Conservation (phyloP, 2,113 vertebrate species). For the Ranitomeya imitator region DNA sequence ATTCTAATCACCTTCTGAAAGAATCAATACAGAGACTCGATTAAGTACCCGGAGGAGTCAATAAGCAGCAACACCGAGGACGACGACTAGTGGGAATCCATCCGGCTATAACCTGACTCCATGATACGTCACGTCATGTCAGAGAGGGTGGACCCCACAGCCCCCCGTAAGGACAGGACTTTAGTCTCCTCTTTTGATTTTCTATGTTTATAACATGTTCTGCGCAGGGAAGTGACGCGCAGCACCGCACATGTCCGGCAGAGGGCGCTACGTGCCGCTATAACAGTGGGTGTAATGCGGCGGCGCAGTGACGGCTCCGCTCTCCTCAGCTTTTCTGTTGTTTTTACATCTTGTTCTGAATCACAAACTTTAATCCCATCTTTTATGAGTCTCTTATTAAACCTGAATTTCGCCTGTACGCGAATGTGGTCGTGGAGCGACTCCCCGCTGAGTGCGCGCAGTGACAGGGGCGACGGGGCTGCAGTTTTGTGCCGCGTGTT, state of each 20-base stretch:
- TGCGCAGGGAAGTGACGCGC: background rate
- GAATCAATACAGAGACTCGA: background rate
- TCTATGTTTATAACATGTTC: too few relatives aligned
- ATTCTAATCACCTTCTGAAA: background rate
- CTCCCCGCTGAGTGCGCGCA: background rate
- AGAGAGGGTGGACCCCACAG: too few relatives aligned
- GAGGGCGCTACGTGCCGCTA: background rate
- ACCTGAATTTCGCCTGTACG: constrained; percentile 10
- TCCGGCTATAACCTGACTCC: background rate
- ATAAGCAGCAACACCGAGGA: background rate
- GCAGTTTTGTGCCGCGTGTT: background rate
- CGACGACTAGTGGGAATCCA: background rate
- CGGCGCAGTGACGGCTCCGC: background rate
- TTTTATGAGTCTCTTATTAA: constrained; percentile 37
- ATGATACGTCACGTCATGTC: too few relatives aligned
- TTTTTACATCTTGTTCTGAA: constrained; percentile 19
- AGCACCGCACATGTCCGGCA: background rate
- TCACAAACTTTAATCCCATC: constrained; percentile 43
- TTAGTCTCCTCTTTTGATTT: too few relatives aligned
- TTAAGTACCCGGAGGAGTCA: background rate
- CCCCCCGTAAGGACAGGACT: too few relatives aligned
- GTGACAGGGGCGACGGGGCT: background rate
- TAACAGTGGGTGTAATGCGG: background rate
- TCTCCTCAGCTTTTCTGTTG: background rate
- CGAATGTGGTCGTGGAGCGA: background rate